Percentiles rank a stretch among this genome's conserved stretches.
phyloP scores from a whole-genome alignment of 2,888 invertebrate genomes.

The Litoditis marina region DNA sequence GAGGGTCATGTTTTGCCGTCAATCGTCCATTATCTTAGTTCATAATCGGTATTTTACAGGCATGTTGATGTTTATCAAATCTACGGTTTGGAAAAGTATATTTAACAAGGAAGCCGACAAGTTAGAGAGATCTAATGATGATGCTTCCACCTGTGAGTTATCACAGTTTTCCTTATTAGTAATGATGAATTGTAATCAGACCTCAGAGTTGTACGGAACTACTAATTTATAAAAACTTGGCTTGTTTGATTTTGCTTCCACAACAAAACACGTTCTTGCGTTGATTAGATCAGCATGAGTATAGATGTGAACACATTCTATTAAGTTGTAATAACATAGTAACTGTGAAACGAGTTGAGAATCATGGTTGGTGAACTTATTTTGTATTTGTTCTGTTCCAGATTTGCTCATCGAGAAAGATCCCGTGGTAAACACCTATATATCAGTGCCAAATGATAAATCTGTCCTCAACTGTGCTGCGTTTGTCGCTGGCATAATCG shows the following conservation, averaged over 20 bases:
- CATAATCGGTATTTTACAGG: constrained; percentile 19
- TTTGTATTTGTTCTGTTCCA: constrained; percentile 50
- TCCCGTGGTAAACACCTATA: constrained; percentile 90
- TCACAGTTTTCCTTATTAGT: not conserved
- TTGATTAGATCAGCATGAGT: too few species aligned
- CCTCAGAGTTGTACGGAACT: too few species aligned
- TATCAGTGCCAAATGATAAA: constrained; percentile 96
- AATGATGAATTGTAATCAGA: not conserved
- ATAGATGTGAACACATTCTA: too few species aligned
- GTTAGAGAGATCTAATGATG: constrained; percentile 95
- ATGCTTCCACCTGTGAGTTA: constrained; percentile 79
- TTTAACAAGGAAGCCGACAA: constrained; percentile 98
- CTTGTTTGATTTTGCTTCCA: too few species aligned
- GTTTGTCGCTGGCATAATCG: constrained; percentile 96
- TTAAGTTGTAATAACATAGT: too few species aligned
- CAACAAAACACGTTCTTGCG: not conserved
- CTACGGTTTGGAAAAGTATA: constrained; percentile 90
- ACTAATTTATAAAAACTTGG: too few species aligned
- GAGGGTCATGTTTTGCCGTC: too few species aligned
- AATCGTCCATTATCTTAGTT: too few species aligned
- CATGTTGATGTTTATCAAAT: constrained; percentile 89
- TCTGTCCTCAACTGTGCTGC: constrained; percentile 92
- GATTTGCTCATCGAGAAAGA: constrained; percentile 97
- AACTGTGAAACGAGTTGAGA: too few species aligned
- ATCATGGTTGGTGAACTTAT: too few species aligned